Evolutionary conservation across 2,113 vertebrate genomes (phyloP).

Genomic region (Brachypodius melanocephalos): DNA sequence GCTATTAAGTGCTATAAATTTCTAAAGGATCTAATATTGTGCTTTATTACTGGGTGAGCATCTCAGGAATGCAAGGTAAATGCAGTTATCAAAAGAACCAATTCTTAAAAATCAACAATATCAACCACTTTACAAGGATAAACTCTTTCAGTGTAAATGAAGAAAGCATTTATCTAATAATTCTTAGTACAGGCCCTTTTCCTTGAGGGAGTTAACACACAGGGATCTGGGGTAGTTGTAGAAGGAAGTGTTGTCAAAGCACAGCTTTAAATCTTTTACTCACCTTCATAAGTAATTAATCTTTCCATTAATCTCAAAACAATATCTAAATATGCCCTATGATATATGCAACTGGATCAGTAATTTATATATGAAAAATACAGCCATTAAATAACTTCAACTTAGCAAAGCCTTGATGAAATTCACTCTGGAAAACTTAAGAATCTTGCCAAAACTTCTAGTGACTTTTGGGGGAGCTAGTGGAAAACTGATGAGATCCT

Average conservation of each 20-base stretch:
- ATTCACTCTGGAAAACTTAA: background rate
- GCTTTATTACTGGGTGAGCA: background rate
- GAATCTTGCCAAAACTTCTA: background rate
- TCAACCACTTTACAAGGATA: background rate
- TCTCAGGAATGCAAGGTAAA: background rate
- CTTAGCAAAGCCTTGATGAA: background rate
- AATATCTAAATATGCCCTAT: background rate
- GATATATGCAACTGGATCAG: background rate
- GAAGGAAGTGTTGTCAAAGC: background rate
- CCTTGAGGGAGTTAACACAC: background rate
- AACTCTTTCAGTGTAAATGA: background rate
- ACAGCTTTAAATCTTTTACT: background rate
- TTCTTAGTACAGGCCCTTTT: background rate
- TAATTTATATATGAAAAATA: background rate
- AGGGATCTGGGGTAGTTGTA: background rate
- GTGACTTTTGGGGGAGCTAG: background rate
- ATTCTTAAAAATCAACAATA: background rate
- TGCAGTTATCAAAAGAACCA: background rate
- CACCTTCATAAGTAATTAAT: background rate
- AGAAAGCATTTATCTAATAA: background rate
- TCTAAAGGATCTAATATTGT: background rate
- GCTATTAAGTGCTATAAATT: background rate
- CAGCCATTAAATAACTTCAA: background rate
- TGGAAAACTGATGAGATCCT: background rate
- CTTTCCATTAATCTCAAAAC: background rate